A percentile compares a stretch with the other conserved stretches of the same genome.
phyloP scores from a whole-genome alignment of 2,797 vertebrate genomes.

The Monodelphis domestica region DNA sequence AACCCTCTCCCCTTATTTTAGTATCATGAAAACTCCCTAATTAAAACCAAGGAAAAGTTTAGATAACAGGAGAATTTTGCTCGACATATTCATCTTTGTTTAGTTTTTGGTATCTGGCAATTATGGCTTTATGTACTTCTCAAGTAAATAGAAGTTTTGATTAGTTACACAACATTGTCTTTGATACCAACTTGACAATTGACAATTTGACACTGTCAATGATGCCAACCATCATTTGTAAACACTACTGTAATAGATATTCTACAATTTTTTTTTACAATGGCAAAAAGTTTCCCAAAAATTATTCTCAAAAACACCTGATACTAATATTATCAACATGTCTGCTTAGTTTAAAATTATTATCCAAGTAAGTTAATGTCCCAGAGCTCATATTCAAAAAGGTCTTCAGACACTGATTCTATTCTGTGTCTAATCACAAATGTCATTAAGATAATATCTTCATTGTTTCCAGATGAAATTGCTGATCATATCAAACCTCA shows the following conservation, averaged over 20 bases:
- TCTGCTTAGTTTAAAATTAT: not conserved
- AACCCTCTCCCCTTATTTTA: not conserved
- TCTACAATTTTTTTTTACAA: not conserved
- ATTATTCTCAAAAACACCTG: not conserved
- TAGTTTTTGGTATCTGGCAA: not conserved
- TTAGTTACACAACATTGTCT: not conserved
- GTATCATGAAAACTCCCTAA: not conserved
- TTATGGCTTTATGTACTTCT: not conserved
- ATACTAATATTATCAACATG: not conserved
- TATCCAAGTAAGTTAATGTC: not conserved
- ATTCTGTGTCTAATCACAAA: not conserved
- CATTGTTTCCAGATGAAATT: not conserved
- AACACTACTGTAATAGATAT: not conserved
- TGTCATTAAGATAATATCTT: not conserved
- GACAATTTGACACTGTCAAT: too few relatives aligned
- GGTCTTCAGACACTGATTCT: not conserved
- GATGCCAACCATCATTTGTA: not conserved
- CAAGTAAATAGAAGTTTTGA: not conserved
- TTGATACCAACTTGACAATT: too few relatives aligned
- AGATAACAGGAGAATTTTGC: not conserved
- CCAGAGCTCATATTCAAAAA: not conserved
- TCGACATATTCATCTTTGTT: not conserved
- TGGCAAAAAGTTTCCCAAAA: not conserved
- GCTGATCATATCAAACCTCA: not conserved
- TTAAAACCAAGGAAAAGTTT: not conserved